A percentile compares a stretch with the other conserved stretches of the same genome.
Evolutionary conservation across 2,797 vertebrate species (phyloP).

Genomic region (Intellagama lesueurii): DNA sequence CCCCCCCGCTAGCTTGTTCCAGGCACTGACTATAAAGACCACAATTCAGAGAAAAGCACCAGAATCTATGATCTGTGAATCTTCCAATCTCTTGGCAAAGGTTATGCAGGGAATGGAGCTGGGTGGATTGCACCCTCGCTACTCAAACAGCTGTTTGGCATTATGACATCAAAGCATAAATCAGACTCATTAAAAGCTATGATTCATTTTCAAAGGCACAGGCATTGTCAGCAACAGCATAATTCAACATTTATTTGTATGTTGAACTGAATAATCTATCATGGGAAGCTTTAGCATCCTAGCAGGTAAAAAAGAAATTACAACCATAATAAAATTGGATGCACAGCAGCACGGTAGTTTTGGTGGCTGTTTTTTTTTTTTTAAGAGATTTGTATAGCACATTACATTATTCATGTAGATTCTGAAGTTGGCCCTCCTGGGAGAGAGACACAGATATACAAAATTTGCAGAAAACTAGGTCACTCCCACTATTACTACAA

Average conservation of each 20-base stretch:
- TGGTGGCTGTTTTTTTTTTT: neutral
- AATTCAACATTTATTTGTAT: neutral
- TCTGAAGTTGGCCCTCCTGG: conserved; percentile 21
- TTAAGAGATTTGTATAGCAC: conserved; percentile 8
- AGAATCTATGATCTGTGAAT: too few relatives aligned
- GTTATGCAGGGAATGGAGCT: neutral
- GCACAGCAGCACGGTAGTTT: neutral
- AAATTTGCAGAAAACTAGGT: conserved; percentile 25
- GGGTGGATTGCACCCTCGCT: neutral
- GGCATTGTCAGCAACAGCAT: neutral
- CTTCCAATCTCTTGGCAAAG: too few relatives aligned
- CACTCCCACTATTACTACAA: neutral
- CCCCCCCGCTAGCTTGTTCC: too few relatives aligned
- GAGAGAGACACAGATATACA: conserved; percentile 1
- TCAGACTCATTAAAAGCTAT: neutral
- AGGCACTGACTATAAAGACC: too few relatives aligned
- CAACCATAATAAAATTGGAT: neutral
- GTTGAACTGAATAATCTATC: neutral
- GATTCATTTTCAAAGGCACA: conserved; percentile 20
- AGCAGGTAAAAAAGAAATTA: neutral
- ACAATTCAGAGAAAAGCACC: too few relatives aligned
- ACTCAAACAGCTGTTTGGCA: neutral
- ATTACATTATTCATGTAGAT: conserved; percentile 11
- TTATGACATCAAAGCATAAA: conserved; percentile 7
- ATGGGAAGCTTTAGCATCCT: neutral